Conservation (phyloP, 2,113 vertebrate species). For the Aptenodytes patagonicus region DNA sequence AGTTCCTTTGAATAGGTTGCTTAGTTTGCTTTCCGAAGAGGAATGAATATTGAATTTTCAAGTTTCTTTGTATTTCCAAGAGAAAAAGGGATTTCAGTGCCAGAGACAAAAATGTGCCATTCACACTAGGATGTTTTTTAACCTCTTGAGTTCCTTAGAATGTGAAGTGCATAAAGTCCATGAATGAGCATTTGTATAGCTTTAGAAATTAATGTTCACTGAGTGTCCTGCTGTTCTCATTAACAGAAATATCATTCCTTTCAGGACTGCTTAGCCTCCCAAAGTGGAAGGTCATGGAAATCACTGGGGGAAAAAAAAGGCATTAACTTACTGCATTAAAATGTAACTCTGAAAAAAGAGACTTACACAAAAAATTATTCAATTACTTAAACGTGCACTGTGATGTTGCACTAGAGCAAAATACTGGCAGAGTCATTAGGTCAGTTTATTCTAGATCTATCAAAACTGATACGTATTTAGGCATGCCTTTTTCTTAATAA, state of each 20-base stretch:
- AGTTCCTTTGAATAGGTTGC: neutral
- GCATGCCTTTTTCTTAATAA: neutral
- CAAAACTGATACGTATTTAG: neutral
- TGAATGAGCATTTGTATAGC: neutral
- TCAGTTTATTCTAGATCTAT: neutral
- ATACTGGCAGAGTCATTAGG: neutral
- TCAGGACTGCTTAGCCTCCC: neutral
- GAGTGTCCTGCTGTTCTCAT: neutral
- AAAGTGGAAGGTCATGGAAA: neutral
- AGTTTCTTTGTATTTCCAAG: slow-evolving; percentile 20
- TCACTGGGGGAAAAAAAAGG: neutral
- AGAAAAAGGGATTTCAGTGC: neutral
- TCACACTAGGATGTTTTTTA: slow-evolving; percentile 2
- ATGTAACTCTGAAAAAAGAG: neutral
- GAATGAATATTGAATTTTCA: slow-evolving; percentile 17
- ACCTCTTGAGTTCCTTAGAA: neutral
- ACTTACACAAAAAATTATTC: neutral
- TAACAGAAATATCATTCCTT: neutral
- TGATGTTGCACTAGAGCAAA: neutral
- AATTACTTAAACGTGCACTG: neutral
- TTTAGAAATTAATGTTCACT: neutral
- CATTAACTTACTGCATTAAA: neutral
- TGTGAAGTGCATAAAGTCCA: neutral
- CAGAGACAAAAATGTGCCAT: slow-evolving; percentile 3
- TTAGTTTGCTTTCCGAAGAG: slow-evolving; percentile 8